These are phyloP conservation scores for Tribolium madens DNA, from an alignment of 1,140 invertebrate species.

Conservation along the genomic window DNA sequence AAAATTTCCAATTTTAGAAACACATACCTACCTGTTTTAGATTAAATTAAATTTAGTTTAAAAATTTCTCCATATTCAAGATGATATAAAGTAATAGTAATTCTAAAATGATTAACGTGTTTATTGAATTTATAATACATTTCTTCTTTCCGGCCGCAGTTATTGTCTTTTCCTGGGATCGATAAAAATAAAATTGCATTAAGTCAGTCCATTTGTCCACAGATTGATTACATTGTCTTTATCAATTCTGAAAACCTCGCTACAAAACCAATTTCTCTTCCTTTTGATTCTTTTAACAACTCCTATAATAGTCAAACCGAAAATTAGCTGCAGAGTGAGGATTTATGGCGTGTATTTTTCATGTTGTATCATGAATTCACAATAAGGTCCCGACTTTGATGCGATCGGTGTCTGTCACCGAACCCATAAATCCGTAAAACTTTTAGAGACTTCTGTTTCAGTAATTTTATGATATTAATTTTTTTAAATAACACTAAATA, in stretches of 20 bases:
- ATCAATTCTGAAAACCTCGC: background rate
- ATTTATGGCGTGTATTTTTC: background rate
- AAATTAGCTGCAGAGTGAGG: background rate
- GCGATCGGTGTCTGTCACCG: slow-evolving; percentile 31
- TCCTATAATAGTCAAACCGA: background rate
- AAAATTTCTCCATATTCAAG: too few species aligned
- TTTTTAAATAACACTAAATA: background rate
- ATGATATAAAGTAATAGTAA: too few species aligned
- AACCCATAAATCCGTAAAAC: slow-evolving; percentile 6
- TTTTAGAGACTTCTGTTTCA: slow-evolving; percentile 1
- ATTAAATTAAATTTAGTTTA: too few species aligned
- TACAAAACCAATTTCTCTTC: background rate
- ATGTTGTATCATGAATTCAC: background rate
- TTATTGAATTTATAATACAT: too few species aligned
- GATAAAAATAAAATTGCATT: too few species aligned
- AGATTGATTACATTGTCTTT: background rate
- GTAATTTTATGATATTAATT: too few species aligned
- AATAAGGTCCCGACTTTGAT: slow-evolving; percentile 7
- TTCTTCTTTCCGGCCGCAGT: too few species aligned
- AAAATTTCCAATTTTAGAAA: too few species aligned
- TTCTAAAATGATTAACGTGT: too few species aligned
- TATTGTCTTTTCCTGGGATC: too few species aligned
- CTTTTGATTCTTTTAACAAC: background rate
- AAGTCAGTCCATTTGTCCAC: background rate
- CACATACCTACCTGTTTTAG: too few species aligned